These are phyloP conservation scores for Ceraclea dissimilis DNA, from an alignment of 2,888 invertebrate species.

Conservation along the genomic window DNA sequence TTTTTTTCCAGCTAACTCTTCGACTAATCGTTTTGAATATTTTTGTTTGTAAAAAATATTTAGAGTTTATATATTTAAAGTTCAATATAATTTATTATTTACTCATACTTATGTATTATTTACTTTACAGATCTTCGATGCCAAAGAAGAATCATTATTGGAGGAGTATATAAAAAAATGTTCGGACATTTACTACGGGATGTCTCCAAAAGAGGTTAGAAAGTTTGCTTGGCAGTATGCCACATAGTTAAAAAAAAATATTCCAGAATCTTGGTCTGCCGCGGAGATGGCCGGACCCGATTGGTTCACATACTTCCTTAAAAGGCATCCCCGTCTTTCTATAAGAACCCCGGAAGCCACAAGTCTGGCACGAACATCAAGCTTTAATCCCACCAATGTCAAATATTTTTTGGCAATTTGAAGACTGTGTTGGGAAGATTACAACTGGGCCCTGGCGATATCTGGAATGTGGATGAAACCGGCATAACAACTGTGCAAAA, in stretches of 20 bases:
- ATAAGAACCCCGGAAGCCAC: constrained; percentile 7
- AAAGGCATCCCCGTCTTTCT: constrained; percentile 6
- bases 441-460: constrained; percentile 26
- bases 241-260: constrained; percentile 1
- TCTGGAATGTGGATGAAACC: constrained; percentile 34
- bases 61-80: not conserved
- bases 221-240: constrained; percentile 3
- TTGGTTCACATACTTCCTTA: constrained; percentile 3
- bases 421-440: not conserved
- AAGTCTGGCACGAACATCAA: constrained; percentile 8
- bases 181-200: constrained; percentile 2
- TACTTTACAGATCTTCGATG: constrained; percentile 2
- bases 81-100: not conserved
- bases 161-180: constrained; percentile 1
- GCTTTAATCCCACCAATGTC: constrained; percentile 6
- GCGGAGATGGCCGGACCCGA: constrained; percentile 6
- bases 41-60: not conserved
- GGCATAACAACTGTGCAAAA: constrained; percentile 33
- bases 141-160: not conserved
- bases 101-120: constrained; percentile 2
- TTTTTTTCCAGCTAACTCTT: too few species aligned
- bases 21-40: too few species aligned
- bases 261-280: constrained; percentile 4
- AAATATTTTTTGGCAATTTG: constrained; percentile 5
- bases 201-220: constrained; percentile 2